These are phyloP conservation scores for Enteromius treurensis DNA, from an alignment of 2,797 vertebrate genomes.

Conservation along the genomic window DNA sequence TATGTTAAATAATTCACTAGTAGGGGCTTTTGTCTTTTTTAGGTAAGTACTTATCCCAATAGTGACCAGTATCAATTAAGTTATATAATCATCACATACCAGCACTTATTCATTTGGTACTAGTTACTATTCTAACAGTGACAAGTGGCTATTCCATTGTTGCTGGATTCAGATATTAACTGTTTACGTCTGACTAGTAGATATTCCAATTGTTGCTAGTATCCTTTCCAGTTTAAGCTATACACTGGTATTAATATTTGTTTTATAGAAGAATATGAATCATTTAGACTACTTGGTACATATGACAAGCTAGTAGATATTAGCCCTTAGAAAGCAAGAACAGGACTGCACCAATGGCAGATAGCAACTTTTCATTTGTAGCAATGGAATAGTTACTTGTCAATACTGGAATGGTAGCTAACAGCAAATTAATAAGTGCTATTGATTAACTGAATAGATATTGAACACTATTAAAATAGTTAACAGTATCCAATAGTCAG, in stretches of 20 bases:
- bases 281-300: not conserved
- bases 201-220: not conserved
- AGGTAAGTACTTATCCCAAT: not conserved
- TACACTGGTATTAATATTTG: not conserved
- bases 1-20: not conserved
- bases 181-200: not conserved
- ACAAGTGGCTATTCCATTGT: not conserved
- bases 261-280: not conserved
- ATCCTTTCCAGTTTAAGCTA: not conserved
- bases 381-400: not conserved
- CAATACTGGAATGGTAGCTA: not conserved
- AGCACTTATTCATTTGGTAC: not conserved
- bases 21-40: not conserved
- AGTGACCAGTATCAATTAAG: not conserved
- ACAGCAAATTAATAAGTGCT: not conserved
- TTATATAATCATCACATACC: not conserved
- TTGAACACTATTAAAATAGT: not conserved
- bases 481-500: not conserved
- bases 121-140: not conserved
- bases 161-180: not conserved
- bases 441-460: not conserved
- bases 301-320: not conserved
- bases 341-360: not conserved
- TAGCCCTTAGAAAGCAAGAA: not conserved
- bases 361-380: not conserved